phyloP scores from a whole-genome alignment of 2,797 vertebrate genomes.

The Phyllotis vaccarum region DNA sequence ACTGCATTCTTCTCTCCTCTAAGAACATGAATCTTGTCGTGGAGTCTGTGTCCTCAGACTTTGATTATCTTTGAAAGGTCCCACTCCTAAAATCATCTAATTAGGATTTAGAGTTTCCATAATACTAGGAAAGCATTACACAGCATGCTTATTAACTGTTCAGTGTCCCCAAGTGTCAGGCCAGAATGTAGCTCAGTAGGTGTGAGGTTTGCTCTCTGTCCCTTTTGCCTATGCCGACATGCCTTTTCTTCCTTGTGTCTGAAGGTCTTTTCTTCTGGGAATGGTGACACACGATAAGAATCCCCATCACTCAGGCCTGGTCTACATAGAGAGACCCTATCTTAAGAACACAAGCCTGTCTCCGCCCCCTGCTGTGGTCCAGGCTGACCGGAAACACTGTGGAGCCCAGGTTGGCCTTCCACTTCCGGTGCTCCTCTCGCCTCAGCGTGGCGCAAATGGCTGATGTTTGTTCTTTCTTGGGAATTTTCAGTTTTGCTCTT shows the following conservation, averaged over 20 bases:
- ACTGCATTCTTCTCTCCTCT: too few species aligned
- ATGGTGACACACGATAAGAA: background rate
- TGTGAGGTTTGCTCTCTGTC: background rate
- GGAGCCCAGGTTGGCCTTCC: too few species aligned
- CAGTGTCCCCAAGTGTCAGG: background rate
- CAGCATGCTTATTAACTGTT: background rate
- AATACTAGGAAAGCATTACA: background rate
- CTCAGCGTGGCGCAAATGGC: too few species aligned
- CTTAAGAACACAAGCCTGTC: background rate
- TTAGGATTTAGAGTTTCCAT: background rate
- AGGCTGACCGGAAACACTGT: too few species aligned
- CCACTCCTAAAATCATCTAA: background rate
- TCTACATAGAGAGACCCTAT: background rate
- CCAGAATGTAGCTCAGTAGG: background rate
- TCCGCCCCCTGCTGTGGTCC: background rate
- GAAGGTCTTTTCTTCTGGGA: background rate
- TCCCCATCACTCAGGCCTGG: background rate
- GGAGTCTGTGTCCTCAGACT: background rate
- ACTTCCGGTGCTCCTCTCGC: too few species aligned
- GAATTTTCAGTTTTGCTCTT: background rate
- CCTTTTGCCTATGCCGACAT: too few species aligned
- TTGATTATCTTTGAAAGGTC: background rate
- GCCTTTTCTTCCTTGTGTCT: too few species aligned
- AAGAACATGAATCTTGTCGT: background rate
- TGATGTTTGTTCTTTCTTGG: background rate